Conservation (phyloP, 2,113 vertebrate species). For the Phylloscopus whistleri region DNA sequence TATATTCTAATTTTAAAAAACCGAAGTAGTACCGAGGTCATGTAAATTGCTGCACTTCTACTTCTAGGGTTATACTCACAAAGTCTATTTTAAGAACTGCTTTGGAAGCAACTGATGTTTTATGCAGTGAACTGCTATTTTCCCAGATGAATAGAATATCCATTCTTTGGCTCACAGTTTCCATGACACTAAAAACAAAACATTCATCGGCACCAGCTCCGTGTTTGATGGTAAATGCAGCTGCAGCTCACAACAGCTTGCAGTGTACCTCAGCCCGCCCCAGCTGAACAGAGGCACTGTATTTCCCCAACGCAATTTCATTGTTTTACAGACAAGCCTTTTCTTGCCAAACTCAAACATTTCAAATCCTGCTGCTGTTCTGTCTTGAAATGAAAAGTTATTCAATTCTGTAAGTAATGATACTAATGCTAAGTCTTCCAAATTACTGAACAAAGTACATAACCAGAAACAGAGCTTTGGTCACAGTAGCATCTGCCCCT, state of each 20-base stretch:
- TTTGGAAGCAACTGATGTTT: conserved; percentile 74
- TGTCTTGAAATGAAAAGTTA: conserved; percentile 29
- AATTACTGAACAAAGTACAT: neutral
- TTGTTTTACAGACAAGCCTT: conserved; percentile 60
- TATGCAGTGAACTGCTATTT: conserved; percentile 75
- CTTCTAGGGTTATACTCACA: conserved; percentile 65
- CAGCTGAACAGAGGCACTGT: conserved; percentile 60
- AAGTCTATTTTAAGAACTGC: conserved; percentile 73
- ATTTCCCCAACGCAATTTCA: conserved; percentile 65
- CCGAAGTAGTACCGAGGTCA: conserved; percentile 30
- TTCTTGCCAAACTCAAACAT: conserved; percentile 40
- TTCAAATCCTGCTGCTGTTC: conserved; percentile 29
- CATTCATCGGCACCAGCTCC: conserved; percentile 72
- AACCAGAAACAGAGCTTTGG: neutral
- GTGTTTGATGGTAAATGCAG: conserved; percentile 79
- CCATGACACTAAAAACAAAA: conserved; percentile 83
- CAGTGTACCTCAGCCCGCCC: conserved; percentile 55
- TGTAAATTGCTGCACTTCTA: conserved; percentile 44
- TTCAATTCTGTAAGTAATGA: conserved; percentile 17
- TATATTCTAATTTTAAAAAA: neutral
- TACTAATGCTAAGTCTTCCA: neutral
- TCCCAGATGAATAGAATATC: conserved; percentile 79
- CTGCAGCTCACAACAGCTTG: conserved; percentile 71
- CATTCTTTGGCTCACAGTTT: conserved; percentile 78
- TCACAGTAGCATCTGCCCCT: neutral